Evolutionary conservation across 2,113 vertebrate species (phyloP), one percentile per base, ranked within the genome.

Genomic region (Neolamprologus ventralis): DNA sequence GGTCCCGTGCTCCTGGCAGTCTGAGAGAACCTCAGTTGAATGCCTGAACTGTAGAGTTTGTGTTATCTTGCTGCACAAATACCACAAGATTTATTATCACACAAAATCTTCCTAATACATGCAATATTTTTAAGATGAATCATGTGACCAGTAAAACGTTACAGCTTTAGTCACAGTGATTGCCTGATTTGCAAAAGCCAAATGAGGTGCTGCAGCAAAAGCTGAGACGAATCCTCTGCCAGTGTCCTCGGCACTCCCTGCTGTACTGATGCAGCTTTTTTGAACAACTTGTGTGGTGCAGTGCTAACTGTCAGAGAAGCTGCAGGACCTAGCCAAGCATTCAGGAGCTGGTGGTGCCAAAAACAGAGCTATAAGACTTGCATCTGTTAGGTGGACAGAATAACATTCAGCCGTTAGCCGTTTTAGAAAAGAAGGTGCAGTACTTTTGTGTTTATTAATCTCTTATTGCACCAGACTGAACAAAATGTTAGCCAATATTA

Each of bases 1-100:
- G 83, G 88, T 94, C 92, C 93, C 90, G 91, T 92, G 92, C 65
- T 91, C 9, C 45, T 16, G 53, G 65, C 86, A 19, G 19, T 75
- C 71, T 19, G 71, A 6, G 71, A 28, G 49, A 82, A 73, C 40
- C 73, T 53, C 28, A 63, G n/a, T n/a, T 31, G 14, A 88, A 55
- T 37, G 82, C 26, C 21, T 47, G 23, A 75, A 47, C 40, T 47
- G 68, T 73, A 17, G n/a, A 26, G 0, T 73, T 10, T 73, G 68
- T 9, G 13, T 73, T 23, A 45, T 26, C 21, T 73, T 10, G 4
- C 37, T 75, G 42, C 42, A 47, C 71, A 17, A 9, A 21, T 17
- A 75, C 21, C 9, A 26, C 68, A 75, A 26, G 21, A 26, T 11
- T 1, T 75, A 65, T 37, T 37, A 37, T 37, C 60, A 21, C 33